Evolutionary conservation across 2,888 invertebrate genomes (phyloP), one percentile per base, ranked within the genome.

Genomic region (Ypsolopha scabrella): DNA sequence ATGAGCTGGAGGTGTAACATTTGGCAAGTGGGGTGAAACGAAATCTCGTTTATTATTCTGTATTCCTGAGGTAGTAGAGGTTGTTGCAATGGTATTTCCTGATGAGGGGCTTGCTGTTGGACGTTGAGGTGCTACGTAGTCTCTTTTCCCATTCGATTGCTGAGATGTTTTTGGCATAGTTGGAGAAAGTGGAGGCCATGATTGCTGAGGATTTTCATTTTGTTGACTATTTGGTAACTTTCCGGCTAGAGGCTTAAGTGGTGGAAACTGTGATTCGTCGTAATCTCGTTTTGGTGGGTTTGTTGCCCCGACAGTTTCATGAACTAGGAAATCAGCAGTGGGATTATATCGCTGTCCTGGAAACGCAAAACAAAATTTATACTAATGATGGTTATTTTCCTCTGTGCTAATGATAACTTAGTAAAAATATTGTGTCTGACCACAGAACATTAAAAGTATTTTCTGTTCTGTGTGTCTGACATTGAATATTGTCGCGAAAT

Each of bases 261-360:
- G 11, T 13, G 51, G 53, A 37, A 53, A 53, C 35, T 53, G 36
- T 7, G 53, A 41, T 34, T 36, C 45, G 4, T 41, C 24, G n/a
- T 48, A 50, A 37, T 50, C 51, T 57, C 61, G 68, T 62, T 77
- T 77, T 39, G 68, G 61, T 24, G 58, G 63, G 52, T 58, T 60
- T 43, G 57, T 51, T 46, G 62, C 57, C 7, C 56, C 60, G 41
- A 75, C 75, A 45, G 70, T 68, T 72, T 86, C 85, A 48, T 85
- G 85, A 35, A 72, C 55, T 60, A 86, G 66, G 54, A 86, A 86
- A 54, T 86, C 85, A 6, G 67, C 69, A 56, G 71, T 80, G 6
- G 72, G 61, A 63, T 73, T 79, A 52, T 70, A 65, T 43, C 24
- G 24, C 2, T 24, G 2, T 4, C 24, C 24, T 24, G 24, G 24